Percentiles rank a stretch among this genome's conserved stretches.
These are phyloP conservation scores for Nothoprocta perdicaria DNA, from an alignment of 2,113 vertebrate genomes.

Conservation along the genomic window DNA sequence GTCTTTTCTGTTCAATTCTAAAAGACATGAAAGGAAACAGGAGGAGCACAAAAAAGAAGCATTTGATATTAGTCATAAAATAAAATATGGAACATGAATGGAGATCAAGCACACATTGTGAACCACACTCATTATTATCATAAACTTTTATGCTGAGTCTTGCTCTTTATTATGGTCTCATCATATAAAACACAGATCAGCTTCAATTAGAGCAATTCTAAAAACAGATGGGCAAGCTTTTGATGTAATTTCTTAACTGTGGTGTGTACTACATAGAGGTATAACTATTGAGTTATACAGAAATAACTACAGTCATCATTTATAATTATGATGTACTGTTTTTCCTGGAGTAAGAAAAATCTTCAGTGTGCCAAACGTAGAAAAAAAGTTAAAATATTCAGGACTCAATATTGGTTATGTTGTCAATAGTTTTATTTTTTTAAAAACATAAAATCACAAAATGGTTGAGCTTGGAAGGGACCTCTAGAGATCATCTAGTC, in stretches of 20 bases:
- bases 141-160: slow-evolving; percentile 51
- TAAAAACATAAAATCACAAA: no score
- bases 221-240: neutral
- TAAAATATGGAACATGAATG: slow-evolving; percentile 46
- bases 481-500: no score
- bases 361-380: neutral
- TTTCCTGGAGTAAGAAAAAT: neutral
- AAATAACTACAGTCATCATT: neutral
- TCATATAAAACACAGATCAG: slow-evolving; percentile 10
- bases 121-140: slow-evolving; percentile 30
- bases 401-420: no score
- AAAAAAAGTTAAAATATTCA: neutral
- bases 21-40: slow-evolving; percentile 14
- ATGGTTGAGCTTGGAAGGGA: no score
- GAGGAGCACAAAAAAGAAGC: slow-evolving; percentile 3
- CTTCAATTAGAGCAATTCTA: slow-evolving; percentile 5
- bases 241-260: accelerated
- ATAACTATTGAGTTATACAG: neutral
- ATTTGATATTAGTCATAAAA: slow-evolving; percentile 14
- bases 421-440: neutral
- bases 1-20: slow-evolving; percentile 13
- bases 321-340: neutral
- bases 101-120: slow-evolving; percentile 18
- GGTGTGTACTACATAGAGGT: neutral
- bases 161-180: slow-evolving; percentile 26